Evolutionary conservation across 2,888 invertebrate species (phyloP).

Genomic region (Proisotoma minuta): DNA sequence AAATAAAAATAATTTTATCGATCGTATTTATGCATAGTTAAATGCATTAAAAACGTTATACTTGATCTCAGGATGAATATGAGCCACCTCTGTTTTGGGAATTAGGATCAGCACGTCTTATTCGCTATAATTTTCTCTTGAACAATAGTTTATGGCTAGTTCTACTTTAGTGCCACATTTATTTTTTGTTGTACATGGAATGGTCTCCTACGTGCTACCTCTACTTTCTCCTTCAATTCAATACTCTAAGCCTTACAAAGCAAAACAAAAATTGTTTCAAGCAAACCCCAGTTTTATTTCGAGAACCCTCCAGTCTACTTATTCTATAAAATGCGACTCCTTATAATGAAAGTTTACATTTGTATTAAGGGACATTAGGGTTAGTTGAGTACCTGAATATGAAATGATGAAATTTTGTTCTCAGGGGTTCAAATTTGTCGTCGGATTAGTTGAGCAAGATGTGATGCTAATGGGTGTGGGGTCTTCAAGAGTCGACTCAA

Average conservation of each 20-base stretch:
- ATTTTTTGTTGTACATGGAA: not conserved
- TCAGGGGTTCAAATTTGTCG: not conserved
- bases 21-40: not conserved
- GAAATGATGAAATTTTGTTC: constrained; percentile 3
- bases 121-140: no score
- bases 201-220: not conserved
- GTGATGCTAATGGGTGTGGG: constrained; percentile 8
- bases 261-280: no score
- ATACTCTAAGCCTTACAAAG: not conserved
- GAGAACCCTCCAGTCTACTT: no score
- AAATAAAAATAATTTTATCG: not conserved
- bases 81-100: constrained; percentile 1
- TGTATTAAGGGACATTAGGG: constrained; percentile 8
- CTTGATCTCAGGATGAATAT: constrained; percentile 13
- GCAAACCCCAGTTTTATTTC: no score
- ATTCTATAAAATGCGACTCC: no score
- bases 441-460: constrained; percentile 4
- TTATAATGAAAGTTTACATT: not conserved
- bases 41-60: not conserved
- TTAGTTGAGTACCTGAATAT: constrained; percentile 13
- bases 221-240: not conserved
- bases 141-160: no score
- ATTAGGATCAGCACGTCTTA: constrained; percentile 12
- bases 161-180: no score
- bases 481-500: not conserved